Base-by-base conservation (phyloP, 2,888 invertebrate species). In the Ophion ellenae region DNA sequence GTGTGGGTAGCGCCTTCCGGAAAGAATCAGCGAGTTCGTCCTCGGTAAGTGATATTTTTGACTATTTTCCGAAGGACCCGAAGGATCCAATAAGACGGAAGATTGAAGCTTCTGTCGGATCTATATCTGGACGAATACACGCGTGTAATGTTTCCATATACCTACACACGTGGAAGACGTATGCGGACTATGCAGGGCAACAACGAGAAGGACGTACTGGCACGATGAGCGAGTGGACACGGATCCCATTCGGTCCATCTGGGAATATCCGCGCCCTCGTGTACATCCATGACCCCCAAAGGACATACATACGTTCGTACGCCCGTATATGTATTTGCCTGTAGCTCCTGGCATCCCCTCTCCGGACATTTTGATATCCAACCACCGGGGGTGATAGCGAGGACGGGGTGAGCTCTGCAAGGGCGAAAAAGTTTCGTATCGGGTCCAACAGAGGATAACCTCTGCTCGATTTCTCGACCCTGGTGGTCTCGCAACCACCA, bases 41-140 rank as follows among this genome's bases (percentile, higher is more conserved):
- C 36, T 67, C 28, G 83, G 78, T 90, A 90, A 90, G 89, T 91
- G 90, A 91, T 91, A 90, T 89, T 90, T 53, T 90, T 89, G 88
- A 89, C 87, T 89, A 90, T 86, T 90, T 89, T 89, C 86, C 83
- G 85, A 85, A 89, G 85, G 87, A 87, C 86, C 84, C 82, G 83
- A 53, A 88, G 85, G 85, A 88, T 90, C 89, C 89, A 90, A 90
- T 91, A 90, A 90, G 86, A 88, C 78, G 71, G 83, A 63, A 75
- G 85, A 57, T 75, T 59, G 47, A 53, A 73, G 63, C 64, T 57
- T 67, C 59, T 73, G 20, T 67, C 67, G 14, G 47, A 79, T 67
- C 67, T 40, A 66, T 67, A 66, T 67, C 28, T 40, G 5, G 0
- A 14, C 53, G 17, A 53, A 53, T 28, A 24, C 20, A 36, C n/a